A percentile compares a stretch with the other conserved stretches of the same genome.
Evolutionary conservation across 2,888 invertebrate genomes (phyloP).

Genomic region (Heliconius sara): DNA sequence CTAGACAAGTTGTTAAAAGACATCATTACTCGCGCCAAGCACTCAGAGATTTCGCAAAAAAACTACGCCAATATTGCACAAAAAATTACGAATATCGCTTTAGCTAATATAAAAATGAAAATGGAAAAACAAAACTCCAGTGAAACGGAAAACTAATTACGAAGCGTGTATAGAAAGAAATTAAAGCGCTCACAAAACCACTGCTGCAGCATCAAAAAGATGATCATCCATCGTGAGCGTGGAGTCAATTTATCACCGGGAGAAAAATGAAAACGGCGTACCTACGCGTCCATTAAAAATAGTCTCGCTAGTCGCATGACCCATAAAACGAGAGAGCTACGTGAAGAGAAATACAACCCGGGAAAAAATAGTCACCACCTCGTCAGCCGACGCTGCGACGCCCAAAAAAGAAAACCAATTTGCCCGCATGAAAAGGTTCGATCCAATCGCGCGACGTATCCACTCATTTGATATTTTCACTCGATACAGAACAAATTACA

Average conservation of each 20-base stretch:
- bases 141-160: slow-evolving; percentile 50
- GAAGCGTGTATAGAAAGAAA: slow-evolving; percentile 47
- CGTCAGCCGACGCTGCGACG: slow-evolving; percentile 71
- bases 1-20: slow-evolving; percentile 27
- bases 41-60: slow-evolving; percentile 9
- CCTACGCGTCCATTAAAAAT: slow-evolving; percentile 79
- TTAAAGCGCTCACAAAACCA: slow-evolving; percentile 49
- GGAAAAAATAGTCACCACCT: slow-evolving; percentile 74
- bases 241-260: slow-evolving; percentile 81
- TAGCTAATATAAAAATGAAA: slow-evolving; percentile 38
- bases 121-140: slow-evolving; percentile 39
- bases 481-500: slow-evolving; percentile 80
- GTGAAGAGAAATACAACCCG: slow-evolving; percentile 79
- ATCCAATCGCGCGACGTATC: slow-evolving; percentile 78
- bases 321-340: slow-evolving; percentile 81
- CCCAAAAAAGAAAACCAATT: slow-evolving; percentile 84
- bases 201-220: slow-evolving; percentile 61
- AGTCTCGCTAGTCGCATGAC: slow-evolving; percentile 82
- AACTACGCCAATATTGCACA: slow-evolving; percentile 30
- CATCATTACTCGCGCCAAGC: slow-evolving; percentile 25
- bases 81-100: slow-evolving; percentile 36
- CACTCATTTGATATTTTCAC: slow-evolving; percentile 83
- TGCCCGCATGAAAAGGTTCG: slow-evolving; percentile 82
- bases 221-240: slow-evolving; percentile 78
- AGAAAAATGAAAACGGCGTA: slow-evolving; percentile 78